A percentile compares a stretch with the other conserved stretches of the same genome.
phyloP scores from a whole-genome alignment of 2,797 vertebrate genomes.

The Betta splendens region DNA sequence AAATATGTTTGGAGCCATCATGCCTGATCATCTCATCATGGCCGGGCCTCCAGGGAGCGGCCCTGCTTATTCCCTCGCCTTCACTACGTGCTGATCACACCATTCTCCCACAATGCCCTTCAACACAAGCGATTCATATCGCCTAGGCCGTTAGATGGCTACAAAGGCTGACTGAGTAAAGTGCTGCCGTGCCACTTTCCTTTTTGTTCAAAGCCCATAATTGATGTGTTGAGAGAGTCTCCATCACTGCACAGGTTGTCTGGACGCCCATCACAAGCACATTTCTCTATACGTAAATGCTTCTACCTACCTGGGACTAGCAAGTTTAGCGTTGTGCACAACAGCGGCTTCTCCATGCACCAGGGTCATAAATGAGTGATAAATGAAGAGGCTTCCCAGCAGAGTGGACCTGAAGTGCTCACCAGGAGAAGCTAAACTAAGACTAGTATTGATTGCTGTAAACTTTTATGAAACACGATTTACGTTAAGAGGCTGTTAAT shows the following conservation, averaged over 20 bases:
- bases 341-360: background rate
- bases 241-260: background rate
- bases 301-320: background rate
- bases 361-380: background rate
- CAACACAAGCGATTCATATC: slow-evolving; percentile 51
- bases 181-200: slow-evolving; percentile 35
- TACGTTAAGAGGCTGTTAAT: slow-evolving; percentile 24
- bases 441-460: slow-evolving; percentile 3
- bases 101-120: slow-evolving; percentile 58
- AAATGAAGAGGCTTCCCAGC: slow-evolving; percentile 1
- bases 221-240: slow-evolving; percentile 32
- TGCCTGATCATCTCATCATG: slow-evolving; percentile 70
- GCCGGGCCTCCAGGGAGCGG: slow-evolving; percentile 55
- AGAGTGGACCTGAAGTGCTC: background rate
- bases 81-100: slow-evolving; percentile 59
- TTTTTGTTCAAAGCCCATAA: slow-evolving; percentile 26
- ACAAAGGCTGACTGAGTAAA: slow-evolving; percentile 27
- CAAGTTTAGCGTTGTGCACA: background rate
- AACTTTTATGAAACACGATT: slow-evolving; percentile 15
- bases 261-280: background rate
- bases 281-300: background rate
- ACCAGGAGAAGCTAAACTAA: slow-evolving; percentile 2
- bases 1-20: slow-evolving; percentile 70
- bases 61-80: slow-evolving; percentile 16
- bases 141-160: slow-evolving; percentile 26